Evolutionary conservation across 2,888 invertebrate genomes (phyloP), one percentile per base, ranked within the genome.

Genomic region (Empis livida): DNA sequence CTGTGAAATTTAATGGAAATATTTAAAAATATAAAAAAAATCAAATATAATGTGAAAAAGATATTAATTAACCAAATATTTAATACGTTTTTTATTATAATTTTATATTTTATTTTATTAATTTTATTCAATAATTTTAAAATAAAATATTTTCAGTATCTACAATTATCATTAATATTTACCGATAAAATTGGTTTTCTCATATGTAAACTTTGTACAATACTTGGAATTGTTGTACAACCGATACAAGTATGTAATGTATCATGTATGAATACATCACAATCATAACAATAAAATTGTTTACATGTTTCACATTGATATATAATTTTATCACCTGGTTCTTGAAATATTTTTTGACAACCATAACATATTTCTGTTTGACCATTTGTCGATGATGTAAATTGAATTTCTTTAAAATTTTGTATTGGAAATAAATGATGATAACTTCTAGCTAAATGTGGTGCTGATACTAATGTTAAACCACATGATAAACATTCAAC

Each of bases 401-500:
- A 77, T 1, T 71, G 58, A 31, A 84, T 55, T 70, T 96, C 95
- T 45, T 75, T 76, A 60, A 87, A 99, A 44, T 84, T 77, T 41
- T 86, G 82, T 43, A 95, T 84, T 0, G 96, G 96, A 66, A 97
- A 95, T 52, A 99, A 74, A 70, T 99, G 97, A 65, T 97, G 96
- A 68, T 96, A 96, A 0, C 96, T 95, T 54, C 97, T 79, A 4
- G 97, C 96, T 44, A 99, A 75, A 73, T 99, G 99, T 17, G 97
- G 96, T 2, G 99, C 97, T 1, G 97, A 95, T 13, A 96, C 96
- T 43, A 99, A 73, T 6, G 95, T 96, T 50, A 99, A 75, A 1
- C 92, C 92, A 69, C 99, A 99, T 10, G 91, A 85, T 61, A 88
- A 80, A 65, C 99, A 99, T 71, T 99, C 96, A 4, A 93, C 91